phyloP scores from a whole-genome alignment of 2,797 vertebrate species.

The Gastrophryne carolinensis region DNA sequence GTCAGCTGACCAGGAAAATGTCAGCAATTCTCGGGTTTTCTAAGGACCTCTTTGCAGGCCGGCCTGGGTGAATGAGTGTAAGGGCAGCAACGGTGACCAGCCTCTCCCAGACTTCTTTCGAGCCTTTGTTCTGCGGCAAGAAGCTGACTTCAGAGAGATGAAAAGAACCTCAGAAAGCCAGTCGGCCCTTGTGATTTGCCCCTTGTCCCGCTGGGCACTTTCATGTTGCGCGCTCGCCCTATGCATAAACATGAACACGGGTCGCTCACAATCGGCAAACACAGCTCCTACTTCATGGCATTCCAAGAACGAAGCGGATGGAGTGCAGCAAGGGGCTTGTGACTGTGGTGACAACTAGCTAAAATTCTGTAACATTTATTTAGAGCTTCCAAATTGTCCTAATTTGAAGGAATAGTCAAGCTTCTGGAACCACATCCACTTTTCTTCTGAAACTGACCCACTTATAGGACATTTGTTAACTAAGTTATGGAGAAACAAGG shows the following conservation, averaged over 20 bases:
- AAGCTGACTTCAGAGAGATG: constrained; percentile 19
- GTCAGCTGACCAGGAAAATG: constrained; percentile 22
- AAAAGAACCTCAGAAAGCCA: constrained; percentile 26
- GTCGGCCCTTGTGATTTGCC: neutral
- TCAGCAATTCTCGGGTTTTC: constrained; percentile 22
- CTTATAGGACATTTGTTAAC: too few relatives aligned
- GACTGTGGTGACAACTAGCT: too few relatives aligned
- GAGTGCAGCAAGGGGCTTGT: neutral
- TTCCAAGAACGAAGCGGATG: neutral
- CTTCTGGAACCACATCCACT: too few relatives aligned
- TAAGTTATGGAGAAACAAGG: neutral
- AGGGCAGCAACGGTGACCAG: constrained; percentile 23
- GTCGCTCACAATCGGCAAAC: neutral
- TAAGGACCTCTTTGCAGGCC: neutral
- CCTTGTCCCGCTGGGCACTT: constrained; percentile 22
- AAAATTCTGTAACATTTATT: too few relatives aligned
- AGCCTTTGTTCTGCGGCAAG: constrained; percentile 31
- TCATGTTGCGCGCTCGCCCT: neutral
- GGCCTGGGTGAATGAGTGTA: constrained; percentile 23
- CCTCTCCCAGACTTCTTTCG: constrained; percentile 23
- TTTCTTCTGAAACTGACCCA: too few relatives aligned
- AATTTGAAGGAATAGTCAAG: too few relatives aligned
- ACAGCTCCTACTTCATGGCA: neutral
- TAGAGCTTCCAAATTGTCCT: too few relatives aligned
- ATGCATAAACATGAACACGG: constrained; percentile 17